These are phyloP conservation scores for Agrotis exclamationis DNA, from an alignment of 2,888 invertebrate genomes.

Conservation along the genomic window DNA sequence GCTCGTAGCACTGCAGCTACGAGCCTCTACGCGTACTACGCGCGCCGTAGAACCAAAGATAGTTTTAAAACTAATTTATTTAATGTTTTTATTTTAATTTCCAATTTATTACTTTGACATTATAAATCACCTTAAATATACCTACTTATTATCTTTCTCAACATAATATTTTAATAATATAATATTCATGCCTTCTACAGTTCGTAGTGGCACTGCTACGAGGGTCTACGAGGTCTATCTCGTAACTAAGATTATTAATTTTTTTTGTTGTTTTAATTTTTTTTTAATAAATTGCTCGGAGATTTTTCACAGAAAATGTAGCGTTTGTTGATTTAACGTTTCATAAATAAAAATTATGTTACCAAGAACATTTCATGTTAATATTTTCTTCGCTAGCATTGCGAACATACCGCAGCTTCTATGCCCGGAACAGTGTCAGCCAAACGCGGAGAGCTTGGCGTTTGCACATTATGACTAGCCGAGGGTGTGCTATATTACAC, in stretches of 20 bases:
- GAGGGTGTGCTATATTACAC: slow-evolving; percentile 75
- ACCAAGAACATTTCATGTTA: background rate
- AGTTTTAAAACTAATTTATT: background rate
- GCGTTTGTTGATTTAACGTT: background rate
- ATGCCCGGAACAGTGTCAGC: slow-evolving; percentile 86
- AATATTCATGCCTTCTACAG: background rate
- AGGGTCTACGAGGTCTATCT: slow-evolving; percentile 15
- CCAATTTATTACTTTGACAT: background rate
- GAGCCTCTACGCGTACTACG: slow-evolving; percentile 20
- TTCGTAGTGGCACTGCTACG: slow-evolving; percentile 3
- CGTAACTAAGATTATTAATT: too few species aligned
- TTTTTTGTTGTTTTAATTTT: too few species aligned
- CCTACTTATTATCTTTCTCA: background rate
- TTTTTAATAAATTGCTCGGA: too few species aligned
- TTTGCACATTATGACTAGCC: slow-evolving; percentile 90
- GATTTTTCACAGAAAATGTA: too few species aligned
- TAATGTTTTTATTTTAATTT: background rate
- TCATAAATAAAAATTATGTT: background rate
- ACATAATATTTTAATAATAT: too few species aligned
- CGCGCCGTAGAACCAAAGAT: background rate
- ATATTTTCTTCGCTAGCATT: slow-evolving; percentile 67
- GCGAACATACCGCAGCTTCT: slow-evolving; percentile 67
- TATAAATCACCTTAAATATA: background rate
- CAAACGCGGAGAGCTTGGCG: slow-evolving; percentile 88
- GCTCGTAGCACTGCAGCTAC: background rate